phyloP scores from a whole-genome alignment of 2,888 invertebrate species.

The Plutella xylostella region DNA sequence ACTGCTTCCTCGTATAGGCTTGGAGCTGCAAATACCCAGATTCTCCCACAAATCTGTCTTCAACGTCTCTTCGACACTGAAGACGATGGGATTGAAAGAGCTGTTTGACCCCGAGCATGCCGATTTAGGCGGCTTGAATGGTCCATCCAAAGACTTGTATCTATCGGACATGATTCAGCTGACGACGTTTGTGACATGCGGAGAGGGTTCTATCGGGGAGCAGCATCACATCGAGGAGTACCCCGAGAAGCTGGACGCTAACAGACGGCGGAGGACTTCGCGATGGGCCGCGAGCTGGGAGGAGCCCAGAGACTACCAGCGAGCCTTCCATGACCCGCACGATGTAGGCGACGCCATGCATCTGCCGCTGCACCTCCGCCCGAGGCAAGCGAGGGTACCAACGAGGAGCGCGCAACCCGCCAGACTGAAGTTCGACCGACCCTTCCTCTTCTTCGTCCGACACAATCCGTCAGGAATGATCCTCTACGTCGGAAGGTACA shows the following conservation, averaged over 20 bases:
- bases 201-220: slow-evolving; percentile 77
- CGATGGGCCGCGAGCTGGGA: slow-evolving; percentile 63
- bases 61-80: slow-evolving; percentile 82
- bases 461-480: slow-evolving; percentile 94
- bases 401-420: slow-evolving; percentile 74
- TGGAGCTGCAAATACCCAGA: slow-evolving; percentile 87
- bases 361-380: slow-evolving; percentile 76
- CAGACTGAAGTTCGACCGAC: slow-evolving; percentile 85
- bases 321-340: slow-evolving; percentile 77
- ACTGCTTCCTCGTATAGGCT: slow-evolving; percentile 78
- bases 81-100: slow-evolving; percentile 84
- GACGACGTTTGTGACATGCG: slow-evolving; percentile 87
- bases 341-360: slow-evolving; percentile 61
- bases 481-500: slow-evolving; percentile 88
- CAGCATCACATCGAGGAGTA: slow-evolving; percentile 86
- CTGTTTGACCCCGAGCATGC: slow-evolving; percentile 81
- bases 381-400: slow-evolving; percentile 78
- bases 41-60: slow-evolving; percentile 86
- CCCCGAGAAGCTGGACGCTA: slow-evolving; percentile 73
- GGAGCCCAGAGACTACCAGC: slow-evolving; percentile 73
- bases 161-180: slow-evolving; percentile 88
- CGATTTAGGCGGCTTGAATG: slow-evolving; percentile 86
- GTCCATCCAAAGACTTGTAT: slow-evolving; percentile 81
- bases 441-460: slow-evolving; percentile 89
- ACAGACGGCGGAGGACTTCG: slow-evolving; percentile 44